Conservation (phyloP, 2,797 vertebrate species). For the Cossypha niveicapilla region DNA sequence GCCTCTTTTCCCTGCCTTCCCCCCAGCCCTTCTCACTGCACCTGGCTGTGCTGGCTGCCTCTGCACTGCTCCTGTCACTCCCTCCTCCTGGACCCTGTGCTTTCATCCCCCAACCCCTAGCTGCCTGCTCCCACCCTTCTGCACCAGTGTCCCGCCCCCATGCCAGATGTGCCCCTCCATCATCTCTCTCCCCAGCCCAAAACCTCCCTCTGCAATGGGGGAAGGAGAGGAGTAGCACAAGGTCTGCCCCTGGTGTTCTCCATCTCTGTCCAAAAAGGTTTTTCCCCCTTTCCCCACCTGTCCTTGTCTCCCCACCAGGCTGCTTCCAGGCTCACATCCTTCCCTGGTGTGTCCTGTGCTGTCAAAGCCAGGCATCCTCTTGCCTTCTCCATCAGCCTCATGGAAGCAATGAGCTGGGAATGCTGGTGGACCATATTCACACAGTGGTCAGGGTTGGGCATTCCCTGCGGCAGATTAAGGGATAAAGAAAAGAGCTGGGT, state of each 20-base stretch:
- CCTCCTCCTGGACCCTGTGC: background rate
- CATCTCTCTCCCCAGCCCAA: background rate
- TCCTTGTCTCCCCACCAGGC: background rate
- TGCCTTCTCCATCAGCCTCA: background rate
- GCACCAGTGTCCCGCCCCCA: background rate
- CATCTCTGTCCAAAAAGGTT: background rate
- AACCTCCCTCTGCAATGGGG: background rate
- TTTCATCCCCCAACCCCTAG: constrained; percentile 12
- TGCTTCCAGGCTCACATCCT: background rate
- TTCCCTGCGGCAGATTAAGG: background rate
- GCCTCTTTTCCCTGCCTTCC: constrained; percentile 41
- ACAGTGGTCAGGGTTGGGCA: background rate
- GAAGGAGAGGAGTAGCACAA: background rate
- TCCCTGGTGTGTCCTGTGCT: fast-evolving
- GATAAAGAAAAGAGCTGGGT: background rate
- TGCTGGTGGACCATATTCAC: background rate
- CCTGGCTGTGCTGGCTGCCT: constrained; percentile 45
- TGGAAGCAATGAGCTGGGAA: background rate
- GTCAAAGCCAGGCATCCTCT: background rate
- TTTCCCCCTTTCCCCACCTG: background rate
- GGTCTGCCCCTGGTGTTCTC: background rate
- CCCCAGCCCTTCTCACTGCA: constrained; percentile 32
- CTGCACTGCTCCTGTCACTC: background rate
- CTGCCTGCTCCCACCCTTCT: background rate
- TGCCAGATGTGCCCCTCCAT: background rate